Conservation (phyloP, 2,113 vertebrate species). For the Propithecus coquereli region DNA sequence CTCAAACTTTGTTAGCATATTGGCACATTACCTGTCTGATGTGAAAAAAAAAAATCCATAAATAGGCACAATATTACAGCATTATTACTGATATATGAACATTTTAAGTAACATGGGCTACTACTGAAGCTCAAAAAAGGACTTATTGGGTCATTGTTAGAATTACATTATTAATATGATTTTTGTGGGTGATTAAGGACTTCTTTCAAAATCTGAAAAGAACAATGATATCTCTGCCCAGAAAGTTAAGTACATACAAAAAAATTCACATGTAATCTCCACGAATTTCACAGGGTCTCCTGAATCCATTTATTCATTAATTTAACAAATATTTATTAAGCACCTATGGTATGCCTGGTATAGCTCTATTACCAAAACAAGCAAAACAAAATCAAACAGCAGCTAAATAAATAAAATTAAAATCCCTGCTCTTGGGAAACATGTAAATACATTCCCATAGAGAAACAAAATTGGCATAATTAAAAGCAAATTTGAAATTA, state of each 20-base stretch:
- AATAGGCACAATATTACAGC: background rate
- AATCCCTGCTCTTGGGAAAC: background rate
- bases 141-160: background rate
- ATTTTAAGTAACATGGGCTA: background rate
- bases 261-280: background rate
- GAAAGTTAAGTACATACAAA: background rate
- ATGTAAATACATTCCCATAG: background rate
- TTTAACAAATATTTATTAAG: background rate
- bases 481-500: background rate
- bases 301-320: background rate
- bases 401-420: background rate
- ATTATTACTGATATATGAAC: background rate
- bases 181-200: background rate
- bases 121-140: background rate
- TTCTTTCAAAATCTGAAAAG: background rate
- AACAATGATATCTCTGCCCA: background rate
- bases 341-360: background rate
- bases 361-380: background rate
- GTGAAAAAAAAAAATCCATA: background rate
- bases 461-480: background rate
- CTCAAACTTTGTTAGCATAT: background rate
- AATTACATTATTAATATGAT: background rate
- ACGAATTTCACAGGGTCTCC: background rate
- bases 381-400: background rate
- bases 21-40: background rate